These are phyloP conservation scores for Sparus aurata DNA, from an alignment of 2,797 vertebrate species.

Conservation along the genomic window DNA sequence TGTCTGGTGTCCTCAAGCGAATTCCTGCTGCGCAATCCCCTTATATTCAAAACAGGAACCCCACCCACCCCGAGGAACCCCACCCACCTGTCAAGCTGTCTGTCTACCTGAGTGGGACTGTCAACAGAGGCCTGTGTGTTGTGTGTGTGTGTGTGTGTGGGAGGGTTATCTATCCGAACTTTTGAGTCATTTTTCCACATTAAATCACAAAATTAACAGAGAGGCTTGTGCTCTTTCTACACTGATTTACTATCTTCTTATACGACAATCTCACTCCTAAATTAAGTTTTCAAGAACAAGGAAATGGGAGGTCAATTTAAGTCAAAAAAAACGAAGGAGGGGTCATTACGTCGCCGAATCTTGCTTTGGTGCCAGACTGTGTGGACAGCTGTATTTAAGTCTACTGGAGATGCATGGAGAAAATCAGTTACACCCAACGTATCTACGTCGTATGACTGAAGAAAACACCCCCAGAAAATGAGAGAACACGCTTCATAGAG, in stretches of 20 bases:
- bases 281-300: neutral
- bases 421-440: no score
- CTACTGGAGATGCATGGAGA: no score
- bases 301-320: neutral
- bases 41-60: constrained; percentile 45
- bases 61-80: constrained; percentile 25
- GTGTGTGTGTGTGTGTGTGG: no score
- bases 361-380: no score
- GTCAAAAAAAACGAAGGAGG: no score
- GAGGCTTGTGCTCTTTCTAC: neutral
- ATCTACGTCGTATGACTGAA: no score
- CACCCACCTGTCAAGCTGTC: constrained; percentile 40
- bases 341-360: no score
- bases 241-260: neutral
- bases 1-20: constrained; percentile 45
- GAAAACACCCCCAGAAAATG: no score
- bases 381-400: no score
- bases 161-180: neutral
- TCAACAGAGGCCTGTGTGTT: constrained; percentile 17
- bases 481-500: no score
- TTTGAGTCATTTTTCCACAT: neutral
- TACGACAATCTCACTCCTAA: neutral
- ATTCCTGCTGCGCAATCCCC: constrained; percentile 29
- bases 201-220: neutral
- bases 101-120: constrained; percentile 10